These are phyloP conservation scores for Psittacula echo DNA, from an alignment of 2,797 vertebrate genomes.

Conservation along the genomic window DNA sequence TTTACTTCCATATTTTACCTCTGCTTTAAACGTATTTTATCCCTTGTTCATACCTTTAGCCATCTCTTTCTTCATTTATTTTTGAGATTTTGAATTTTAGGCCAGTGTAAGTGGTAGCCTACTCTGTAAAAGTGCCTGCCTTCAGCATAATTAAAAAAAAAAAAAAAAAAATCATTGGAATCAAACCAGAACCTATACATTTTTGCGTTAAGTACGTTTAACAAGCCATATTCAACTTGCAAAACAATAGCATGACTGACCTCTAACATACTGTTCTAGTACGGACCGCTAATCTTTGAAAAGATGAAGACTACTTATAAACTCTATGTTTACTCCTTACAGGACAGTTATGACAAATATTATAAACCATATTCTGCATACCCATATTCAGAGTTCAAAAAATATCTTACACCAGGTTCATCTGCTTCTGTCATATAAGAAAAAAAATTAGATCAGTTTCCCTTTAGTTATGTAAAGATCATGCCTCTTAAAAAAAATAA, in stretches of 20 bases:
- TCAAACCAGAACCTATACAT: not conserved
- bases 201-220: not conserved
- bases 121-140: not conserved
- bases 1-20: not conserved
- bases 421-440: not conserved
- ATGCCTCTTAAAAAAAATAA: not conserved
- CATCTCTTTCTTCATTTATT: not conserved
- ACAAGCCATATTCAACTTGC: not conserved
- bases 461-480: not conserved
- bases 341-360: not conserved
- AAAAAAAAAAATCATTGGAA: not conserved
- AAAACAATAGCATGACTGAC: not conserved
- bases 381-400: not conserved
- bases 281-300: not conserved
- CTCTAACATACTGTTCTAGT: not conserved
- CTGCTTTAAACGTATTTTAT: not conserved
- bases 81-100: not conserved
- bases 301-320: not conserved
- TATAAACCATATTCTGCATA: not conserved
- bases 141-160: not conserved
- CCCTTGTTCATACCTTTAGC: not conserved
- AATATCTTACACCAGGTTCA: not conserved
- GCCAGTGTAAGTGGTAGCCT: not conserved
- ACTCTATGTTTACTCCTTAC: not conserved
- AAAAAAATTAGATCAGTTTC: not conserved